Evolutionary conservation across 2,888 invertebrate species (phyloP).

Genomic region (Macropis europaea): DNA sequence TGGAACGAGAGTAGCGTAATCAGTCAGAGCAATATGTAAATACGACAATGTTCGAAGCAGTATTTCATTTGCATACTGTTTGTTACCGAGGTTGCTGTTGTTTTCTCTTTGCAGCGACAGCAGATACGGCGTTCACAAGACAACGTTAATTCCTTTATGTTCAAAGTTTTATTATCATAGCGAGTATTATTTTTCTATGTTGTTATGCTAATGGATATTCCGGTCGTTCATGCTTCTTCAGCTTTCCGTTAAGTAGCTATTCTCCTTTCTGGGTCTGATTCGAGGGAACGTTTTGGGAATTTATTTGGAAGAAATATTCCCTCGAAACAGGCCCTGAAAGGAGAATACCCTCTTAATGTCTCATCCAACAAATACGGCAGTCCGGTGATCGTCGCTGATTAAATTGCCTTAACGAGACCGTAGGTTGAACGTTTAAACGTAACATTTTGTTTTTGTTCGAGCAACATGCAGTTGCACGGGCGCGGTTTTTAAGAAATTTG

Average conservation of each 20-base stretch:
- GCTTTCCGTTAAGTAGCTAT: too few species aligned
- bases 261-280: too few species aligned
- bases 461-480: conserved; percentile 38
- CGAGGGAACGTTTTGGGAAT: too few species aligned
- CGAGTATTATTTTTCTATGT: conserved; percentile 31
- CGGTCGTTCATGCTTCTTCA: too few species aligned
- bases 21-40: conserved; percentile 49
- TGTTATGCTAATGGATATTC: too few species aligned
- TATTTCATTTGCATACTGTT: conserved; percentile 40
- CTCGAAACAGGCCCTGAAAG: too few species aligned
- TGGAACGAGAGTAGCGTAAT: conserved; percentile 39
- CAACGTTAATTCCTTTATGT: conserved; percentile 30
- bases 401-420: conserved; percentile 66
- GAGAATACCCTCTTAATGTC: too few species aligned
- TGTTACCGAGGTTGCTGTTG: too few species aligned
- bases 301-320: too few species aligned
- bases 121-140: conserved; percentile 10
- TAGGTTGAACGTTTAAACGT: conserved; percentile 38
- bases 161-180: conserved; percentile 7
- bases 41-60: conserved; percentile 25
- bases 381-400: conserved; percentile 51
- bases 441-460: conserved; percentile 49
- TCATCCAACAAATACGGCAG: too few species aligned
- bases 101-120: too few species aligned
- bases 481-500: conserved; percentile 48